These are phyloP conservation scores for Netelia melanura DNA, from an alignment of 2,888 invertebrate genomes.

Conservation along the genomic window DNA sequence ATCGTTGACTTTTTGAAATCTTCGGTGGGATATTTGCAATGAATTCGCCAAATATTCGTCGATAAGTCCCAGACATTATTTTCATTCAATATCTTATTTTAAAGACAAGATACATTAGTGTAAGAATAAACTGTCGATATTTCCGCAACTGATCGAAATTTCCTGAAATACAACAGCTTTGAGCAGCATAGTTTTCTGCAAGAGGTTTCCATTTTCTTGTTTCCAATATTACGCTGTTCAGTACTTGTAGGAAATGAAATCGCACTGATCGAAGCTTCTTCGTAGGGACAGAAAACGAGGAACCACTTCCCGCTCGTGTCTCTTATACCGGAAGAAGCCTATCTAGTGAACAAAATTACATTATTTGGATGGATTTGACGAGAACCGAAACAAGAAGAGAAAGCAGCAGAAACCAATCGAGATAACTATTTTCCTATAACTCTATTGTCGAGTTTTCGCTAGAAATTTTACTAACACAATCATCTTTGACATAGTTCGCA, in stretches of 20 bases:
- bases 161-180: constrained; percentile 1
- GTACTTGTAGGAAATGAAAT: constrained; percentile 43
- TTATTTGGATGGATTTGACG: constrained; percentile 14
- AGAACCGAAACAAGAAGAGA: background rate
- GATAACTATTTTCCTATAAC: no score
- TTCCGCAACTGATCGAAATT: background rate
- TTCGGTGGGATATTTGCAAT: background rate
- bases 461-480: no score
- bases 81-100: background rate
- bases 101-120: background rate
- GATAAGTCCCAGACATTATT: background rate
- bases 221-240: constrained; percentile 3
- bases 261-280: background rate
- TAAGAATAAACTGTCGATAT: background rate
- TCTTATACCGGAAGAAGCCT: constrained; percentile 50
- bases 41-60: background rate
- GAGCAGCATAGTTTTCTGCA: background rate
- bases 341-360: constrained; percentile 47
- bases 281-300: background rate
- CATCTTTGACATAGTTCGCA: no score
- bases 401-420: background rate
- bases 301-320: constrained; percentile 10
- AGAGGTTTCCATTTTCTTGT: constrained; percentile 13
- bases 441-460: no score
- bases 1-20: background rate